Evolutionary conservation across 2,888 invertebrate genomes (phyloP).

Genomic region (Hydropsyche betteni): DNA sequence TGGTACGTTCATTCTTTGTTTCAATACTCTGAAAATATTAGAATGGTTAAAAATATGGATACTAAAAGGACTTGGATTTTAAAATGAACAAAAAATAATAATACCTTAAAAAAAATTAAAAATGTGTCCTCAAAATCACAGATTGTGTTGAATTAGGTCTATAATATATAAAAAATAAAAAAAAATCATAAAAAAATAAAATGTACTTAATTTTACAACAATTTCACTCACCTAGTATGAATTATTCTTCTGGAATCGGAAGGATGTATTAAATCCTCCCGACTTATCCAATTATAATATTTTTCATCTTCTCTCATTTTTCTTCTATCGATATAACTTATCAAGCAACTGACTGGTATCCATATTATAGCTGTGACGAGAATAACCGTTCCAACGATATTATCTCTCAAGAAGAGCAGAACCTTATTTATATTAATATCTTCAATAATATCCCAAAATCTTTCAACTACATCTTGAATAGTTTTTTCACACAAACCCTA

Average conservation of each 20-base stretch:
- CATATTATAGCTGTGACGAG: conserved; percentile 91
- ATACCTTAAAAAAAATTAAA: conserved; percentile 39
- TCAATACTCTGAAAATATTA: conserved; percentile 46
- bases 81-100: conserved; percentile 27
- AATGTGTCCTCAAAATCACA: background rate
- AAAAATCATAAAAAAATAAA: background rate
- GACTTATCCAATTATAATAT: conserved; percentile 75
- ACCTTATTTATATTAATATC: conserved; percentile 95
- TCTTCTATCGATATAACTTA: conserved; percentile 84
- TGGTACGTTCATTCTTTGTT: conserved; percentile 46
- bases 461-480: conserved; percentile 92
- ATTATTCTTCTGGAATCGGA: conserved; percentile 77
- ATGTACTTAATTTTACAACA: background rate
- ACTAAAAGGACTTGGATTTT: background rate
- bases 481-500: conserved; percentile 95
- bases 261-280: conserved; percentile 75
- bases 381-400: conserved; percentile 93
- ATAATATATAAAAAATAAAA: conserved; percentile 49
- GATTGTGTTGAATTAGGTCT: conserved; percentile 2
- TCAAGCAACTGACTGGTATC: conserved; percentile 93
- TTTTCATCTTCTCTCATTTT: conserved; percentile 77
- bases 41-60: conserved; percentile 12
- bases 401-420: conserved; percentile 87
- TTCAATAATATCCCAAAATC: conserved; percentile 98
- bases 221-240: conserved; percentile 65